Evolutionary conservation across 2,888 invertebrate species (phyloP).

Genomic region (Empis livida): DNA sequence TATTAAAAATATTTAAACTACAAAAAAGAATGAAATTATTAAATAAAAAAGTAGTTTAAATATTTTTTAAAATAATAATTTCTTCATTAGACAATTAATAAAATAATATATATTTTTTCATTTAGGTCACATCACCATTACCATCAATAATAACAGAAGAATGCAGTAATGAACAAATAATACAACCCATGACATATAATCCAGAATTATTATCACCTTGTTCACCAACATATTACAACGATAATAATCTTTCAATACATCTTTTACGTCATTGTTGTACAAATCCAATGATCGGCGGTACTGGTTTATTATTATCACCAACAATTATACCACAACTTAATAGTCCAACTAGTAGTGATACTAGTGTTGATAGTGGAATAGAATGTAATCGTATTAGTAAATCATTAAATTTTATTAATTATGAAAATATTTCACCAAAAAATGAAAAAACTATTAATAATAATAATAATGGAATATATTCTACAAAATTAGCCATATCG

Average conservation of each 20-base stretch:
- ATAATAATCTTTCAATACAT: conserved; percentile 12
- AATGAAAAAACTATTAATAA: not conserved
- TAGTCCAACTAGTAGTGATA: conserved; percentile 16
- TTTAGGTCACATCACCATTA: not conserved
- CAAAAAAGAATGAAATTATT: no score
- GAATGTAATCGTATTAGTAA: conserved; percentile 15
- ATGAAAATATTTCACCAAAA: not conserved
- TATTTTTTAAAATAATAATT: no score
- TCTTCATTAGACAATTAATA: no score
- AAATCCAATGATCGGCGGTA: conserved; percentile 32
- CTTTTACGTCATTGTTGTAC: conserved; percentile 25
- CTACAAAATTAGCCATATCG: not conserved
- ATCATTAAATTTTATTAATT: conserved; percentile 16
- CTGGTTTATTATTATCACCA: conserved; percentile 24
- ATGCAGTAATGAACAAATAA: conserved; percentile 9
- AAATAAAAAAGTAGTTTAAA: no score
- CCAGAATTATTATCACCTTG: conserved; percentile 11
- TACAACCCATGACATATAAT: conserved; percentile 9
- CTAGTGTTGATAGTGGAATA: conserved; percentile 28
- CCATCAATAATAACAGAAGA: conserved; percentile 5
- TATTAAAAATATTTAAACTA: no score
- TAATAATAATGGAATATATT: not conserved
- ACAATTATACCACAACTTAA: conserved; percentile 9
- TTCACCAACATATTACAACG: conserved; percentile 1
- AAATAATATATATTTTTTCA: not conserved